Evolutionary conservation across 1,140 invertebrate genomes (phyloP).

Genomic region (Penaeus chinensis): DNA sequence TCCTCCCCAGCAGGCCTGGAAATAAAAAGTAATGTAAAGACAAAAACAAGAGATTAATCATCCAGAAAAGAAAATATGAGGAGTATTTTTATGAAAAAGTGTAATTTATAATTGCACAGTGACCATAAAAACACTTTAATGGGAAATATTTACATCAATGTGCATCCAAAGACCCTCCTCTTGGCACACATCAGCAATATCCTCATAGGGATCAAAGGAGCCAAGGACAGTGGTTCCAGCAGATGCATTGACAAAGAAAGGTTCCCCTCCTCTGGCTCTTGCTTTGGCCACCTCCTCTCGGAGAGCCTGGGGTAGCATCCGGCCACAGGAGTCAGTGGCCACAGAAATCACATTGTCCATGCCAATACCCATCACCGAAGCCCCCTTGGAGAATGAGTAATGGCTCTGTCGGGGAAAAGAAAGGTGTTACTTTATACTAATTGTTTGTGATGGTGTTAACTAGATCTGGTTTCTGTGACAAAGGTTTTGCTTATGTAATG

Average conservation of each 20-base stretch:
- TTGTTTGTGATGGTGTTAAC: not conserved
- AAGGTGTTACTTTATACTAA: not conserved
- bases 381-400: constrained; percentile 91
- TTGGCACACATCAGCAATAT: constrained; percentile 84
- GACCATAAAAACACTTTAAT: not conserved
- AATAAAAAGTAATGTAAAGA: not conserved
- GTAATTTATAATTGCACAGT: not conserved
- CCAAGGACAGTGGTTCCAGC: constrained; percentile 82
- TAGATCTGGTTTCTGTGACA: not conserved
- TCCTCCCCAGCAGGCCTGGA: constrained; percentile 85
- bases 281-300: constrained; percentile 39
- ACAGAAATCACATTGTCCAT: constrained; percentile 81
- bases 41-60: not conserved
- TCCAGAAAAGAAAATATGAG: not conserved
- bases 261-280: constrained; percentile 66
- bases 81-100: no score
- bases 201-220: constrained; percentile 88
- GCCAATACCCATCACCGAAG: constrained; percentile 79
- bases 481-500: no score
- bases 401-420: constrained; percentile 71
- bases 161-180: constrained; percentile 92
- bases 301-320: constrained; percentile 74
- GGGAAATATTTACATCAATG: constrained; percentile 85
- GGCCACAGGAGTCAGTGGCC: constrained; percentile 79
- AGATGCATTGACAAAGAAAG: constrained; percentile 91